These are phyloP conservation scores for Ochropleura leucogaster DNA, from an alignment of 2,888 invertebrate genomes.

Conservation along the genomic window DNA sequence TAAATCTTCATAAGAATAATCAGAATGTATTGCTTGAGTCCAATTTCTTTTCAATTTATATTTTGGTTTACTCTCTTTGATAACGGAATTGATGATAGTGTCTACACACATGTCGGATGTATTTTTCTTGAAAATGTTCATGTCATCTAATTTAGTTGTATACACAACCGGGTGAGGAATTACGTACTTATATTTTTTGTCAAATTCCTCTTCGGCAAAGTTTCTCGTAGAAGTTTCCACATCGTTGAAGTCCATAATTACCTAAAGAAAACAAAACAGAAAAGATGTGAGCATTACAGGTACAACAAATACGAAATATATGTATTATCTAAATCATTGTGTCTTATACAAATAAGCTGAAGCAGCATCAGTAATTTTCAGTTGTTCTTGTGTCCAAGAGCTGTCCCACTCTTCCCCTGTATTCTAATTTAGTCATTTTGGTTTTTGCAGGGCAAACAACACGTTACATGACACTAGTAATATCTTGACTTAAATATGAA, in stretches of 20 bases:
- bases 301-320: neutral
- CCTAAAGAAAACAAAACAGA: slow-evolving; percentile 34
- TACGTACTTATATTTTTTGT: neutral
- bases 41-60: slow-evolving; percentile 21
- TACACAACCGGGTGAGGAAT: slow-evolving; percentile 30
- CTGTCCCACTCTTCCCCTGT: no score
- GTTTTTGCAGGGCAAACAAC: no score
- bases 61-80: slow-evolving; percentile 52
- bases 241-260: slow-evolving; percentile 19
- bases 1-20: slow-evolving; percentile 21
- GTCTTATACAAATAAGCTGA: neutral
- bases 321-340: neutral
- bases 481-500: no score
- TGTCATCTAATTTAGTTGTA: slow-evolving; percentile 54
- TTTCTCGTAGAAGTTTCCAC: neutral
- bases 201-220: neutral
- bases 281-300: neutral
- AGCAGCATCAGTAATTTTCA: neutral
- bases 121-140: slow-evolving; percentile 32
- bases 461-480: no score
- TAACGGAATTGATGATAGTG: slow-evolving; percentile 17
- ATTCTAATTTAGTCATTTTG: no score
- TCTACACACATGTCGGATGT: neutral
- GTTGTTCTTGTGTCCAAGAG: neutral
- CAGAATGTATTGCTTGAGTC: neutral